These are phyloP conservation scores for Pogona vitticeps DNA, from an alignment of 2,113 vertebrate species.

Conservation along the genomic window DNA sequence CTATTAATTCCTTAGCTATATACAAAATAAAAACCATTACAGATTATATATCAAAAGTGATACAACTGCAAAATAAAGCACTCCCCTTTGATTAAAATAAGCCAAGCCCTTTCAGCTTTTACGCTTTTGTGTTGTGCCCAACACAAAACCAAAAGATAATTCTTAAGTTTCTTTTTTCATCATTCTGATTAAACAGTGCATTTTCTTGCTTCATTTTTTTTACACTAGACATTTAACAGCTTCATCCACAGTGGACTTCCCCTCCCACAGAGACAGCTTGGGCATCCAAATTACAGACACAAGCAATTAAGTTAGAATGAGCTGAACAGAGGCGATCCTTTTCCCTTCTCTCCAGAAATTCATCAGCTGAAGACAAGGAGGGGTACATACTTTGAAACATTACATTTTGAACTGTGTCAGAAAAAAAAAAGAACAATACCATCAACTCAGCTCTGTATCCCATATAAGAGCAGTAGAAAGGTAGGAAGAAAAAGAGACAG, in stretches of 20 bases:
- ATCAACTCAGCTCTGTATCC: neutral
- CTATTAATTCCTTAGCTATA: neutral
- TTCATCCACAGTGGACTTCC: neutral
- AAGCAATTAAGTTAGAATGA: slow-evolving; percentile 7
- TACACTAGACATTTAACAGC: neutral
- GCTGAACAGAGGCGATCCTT: neutral
- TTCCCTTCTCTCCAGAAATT: slow-evolving; percentile 6
- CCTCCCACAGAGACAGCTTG: neutral
- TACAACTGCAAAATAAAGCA: neutral
- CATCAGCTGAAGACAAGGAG: neutral
- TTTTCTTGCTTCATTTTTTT: neutral
- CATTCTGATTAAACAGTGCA: neutral
- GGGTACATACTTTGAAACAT: slow-evolving; percentile 6
- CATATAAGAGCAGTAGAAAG: neutral
- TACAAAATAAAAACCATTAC: neutral
- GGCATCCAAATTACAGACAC: slow-evolving; percentile 1
- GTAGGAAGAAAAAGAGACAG: neutral
- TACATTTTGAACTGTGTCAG: slow-evolving; percentile 4
- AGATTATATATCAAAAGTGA: neutral
- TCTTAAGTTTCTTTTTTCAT: neutral
- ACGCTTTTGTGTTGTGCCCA: neutral
- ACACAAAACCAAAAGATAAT: neutral
- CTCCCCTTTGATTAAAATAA: neutral
- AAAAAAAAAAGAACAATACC: neutral
- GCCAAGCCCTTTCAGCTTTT: neutral